Evolutionary conservation across 2,888 invertebrate genomes (phyloP), one percentile per base, ranked within the genome.

Genomic region (Caenorhabditis virilis): DNA sequence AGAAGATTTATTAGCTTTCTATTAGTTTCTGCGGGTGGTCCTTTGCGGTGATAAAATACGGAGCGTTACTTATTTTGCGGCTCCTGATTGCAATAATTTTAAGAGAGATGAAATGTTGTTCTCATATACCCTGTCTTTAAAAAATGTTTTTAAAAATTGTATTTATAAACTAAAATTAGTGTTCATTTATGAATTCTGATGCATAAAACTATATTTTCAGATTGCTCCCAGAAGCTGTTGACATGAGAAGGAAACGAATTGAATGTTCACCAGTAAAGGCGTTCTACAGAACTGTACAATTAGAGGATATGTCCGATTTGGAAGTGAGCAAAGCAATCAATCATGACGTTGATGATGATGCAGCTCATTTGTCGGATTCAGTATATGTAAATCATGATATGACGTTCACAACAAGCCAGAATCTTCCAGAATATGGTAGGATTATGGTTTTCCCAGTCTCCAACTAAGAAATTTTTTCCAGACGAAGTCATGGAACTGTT

Each of bases 401-500:
- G 1, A 50, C 69, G 1, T 60, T 61, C 45, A 36, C 27, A n/a
- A 33, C 43, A 25, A 58, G 42, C 3, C 38, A 55, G 13, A 62
- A 48, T 18, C 61, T 70, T 23, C 67, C 65, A 18, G 74, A 74
- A 63, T 74, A 63, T 43, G 74, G 74, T 74, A 52, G 27, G 54
- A 5, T 22, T 22, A 16, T 22, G 3, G 20, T 6, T 7, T n/a
- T n/a, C n/a, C n/a, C 11, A 13, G 16, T 2, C 30, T 45, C 20
- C 26, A 45, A 4, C 20, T 13, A 6, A 36, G 11, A 5, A 22
- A 20, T 22, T 23, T 5, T 35, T 68, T 72, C 48, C 57, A 76
- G 76, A 76, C 38, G 73, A 76, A 51, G 72, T 76, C 6, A 64
- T 76, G 64, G 71, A 69, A 36, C 52, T 76, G 9, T 46, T 72